Evolutionary conservation across 2,797 vertebrate genomes (phyloP).

Genomic region (Sarcophilus harrisii): DNA sequence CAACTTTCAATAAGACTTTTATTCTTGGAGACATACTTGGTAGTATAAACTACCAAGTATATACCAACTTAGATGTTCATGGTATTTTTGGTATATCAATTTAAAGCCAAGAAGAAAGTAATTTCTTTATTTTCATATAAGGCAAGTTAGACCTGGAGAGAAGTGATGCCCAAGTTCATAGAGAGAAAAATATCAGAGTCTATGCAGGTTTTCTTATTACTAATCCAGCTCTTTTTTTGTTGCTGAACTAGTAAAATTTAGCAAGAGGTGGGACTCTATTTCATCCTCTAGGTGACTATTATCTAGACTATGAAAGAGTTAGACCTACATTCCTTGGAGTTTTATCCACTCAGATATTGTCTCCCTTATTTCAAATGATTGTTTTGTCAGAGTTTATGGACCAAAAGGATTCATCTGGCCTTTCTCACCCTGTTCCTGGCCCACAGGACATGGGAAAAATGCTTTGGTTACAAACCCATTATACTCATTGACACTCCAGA

Average conservation of each 20-base stretch:
- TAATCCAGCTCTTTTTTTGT: neutral
- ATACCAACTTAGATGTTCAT: neutral
- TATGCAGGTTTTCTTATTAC: neutral
- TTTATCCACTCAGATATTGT: neutral
- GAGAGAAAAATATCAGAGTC: neutral
- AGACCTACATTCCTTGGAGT: neutral
- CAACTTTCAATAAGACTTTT: constrained; percentile 10
- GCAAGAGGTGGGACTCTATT: neutral
- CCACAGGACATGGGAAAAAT: constrained; percentile 87
- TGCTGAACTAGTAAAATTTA: neutral
- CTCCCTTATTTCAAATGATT: constrained; percentile 13
- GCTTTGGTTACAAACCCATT: constrained; percentile 83
- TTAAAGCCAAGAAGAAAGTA: neutral
- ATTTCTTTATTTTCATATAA: neutral
- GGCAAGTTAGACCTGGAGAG: neutral
- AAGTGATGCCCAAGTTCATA: neutral
- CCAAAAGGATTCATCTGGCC: constrained; percentile 15
- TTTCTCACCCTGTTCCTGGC: constrained; percentile 83
- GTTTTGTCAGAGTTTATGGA: constrained; percentile 22
- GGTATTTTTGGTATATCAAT: neutral
- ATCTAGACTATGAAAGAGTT: neutral
- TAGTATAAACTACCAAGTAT: neutral
- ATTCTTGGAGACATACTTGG: neutral
- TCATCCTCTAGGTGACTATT: neutral
- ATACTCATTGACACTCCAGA: constrained; percentile 81